A percentile compares a stretch with the other conserved stretches of the same genome.
Conservation (phyloP, 2,888 invertebrate species). For the Tyria jacobaeae region DNA sequence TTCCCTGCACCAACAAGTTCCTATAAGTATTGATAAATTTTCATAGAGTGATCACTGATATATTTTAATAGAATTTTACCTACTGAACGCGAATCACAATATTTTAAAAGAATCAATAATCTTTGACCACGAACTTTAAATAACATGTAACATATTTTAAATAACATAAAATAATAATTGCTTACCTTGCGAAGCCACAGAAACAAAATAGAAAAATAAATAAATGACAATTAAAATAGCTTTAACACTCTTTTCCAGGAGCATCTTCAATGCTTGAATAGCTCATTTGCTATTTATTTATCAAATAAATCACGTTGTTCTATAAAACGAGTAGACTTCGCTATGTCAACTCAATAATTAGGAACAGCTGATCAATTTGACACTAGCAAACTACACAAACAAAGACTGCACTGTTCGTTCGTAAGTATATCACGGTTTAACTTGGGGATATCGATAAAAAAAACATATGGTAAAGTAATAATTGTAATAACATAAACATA, state of each 20-base stretch:
- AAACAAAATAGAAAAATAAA: constrained; percentile 19
- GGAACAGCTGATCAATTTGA: constrained; percentile 45
- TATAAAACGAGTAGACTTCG: background rate
- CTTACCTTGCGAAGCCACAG: constrained; percentile 41
- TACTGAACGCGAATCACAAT: too few species aligned
- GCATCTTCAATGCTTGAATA: constrained; percentile 21
- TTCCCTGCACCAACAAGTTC: too few species aligned
- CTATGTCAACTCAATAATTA: constrained; percentile 6
- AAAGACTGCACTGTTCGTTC: background rate
- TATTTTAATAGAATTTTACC: too few species aligned
- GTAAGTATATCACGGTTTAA: background rate
- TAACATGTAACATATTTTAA: too few species aligned
- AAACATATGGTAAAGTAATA: background rate
- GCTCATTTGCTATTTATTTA: background rate
- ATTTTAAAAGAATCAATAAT: too few species aligned
- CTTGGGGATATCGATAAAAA: constrained; percentile 12
- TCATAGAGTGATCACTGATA: too few species aligned
- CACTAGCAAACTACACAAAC: constrained; percentile 18
- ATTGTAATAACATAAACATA: background rate
- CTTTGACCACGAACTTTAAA: too few species aligned
- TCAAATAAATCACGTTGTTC: background rate
- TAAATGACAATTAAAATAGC: constrained; percentile 22
- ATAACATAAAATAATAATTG: background rate
- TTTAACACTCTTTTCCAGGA: constrained; percentile 8
- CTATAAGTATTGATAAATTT: too few species aligned